Evolutionary conservation across 2,888 invertebrate genomes (phyloP), one percentile per base, ranked within the genome.

Genomic region (Eucriotettix oculatus): DNA sequence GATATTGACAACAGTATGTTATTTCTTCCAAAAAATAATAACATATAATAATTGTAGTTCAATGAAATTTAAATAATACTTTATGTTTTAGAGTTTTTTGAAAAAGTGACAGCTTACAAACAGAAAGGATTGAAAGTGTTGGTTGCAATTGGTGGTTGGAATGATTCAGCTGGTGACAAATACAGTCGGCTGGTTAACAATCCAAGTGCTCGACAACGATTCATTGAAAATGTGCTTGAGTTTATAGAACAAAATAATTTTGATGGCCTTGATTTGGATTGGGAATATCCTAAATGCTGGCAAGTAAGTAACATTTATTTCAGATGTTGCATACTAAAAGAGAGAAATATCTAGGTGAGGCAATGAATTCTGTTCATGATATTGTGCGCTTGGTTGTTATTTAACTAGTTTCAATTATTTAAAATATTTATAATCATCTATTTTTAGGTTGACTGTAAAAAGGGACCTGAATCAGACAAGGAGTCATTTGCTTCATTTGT

Each of bases 241-340:
- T 93, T 92, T 69, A 80, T 93, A 60, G 82, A 86, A 63, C 81
- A 84, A 64, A 82, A 89, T 67, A 83, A 83, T 59, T 95, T 95
- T 67, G 92, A 95, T 69, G 96, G 96, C 9, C 75, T 96, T 52
- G 93, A 96, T 72, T 76, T 95, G 42, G 93, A 94, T 70, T 95
- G 94, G 94, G 93, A 95, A 70, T 95, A 92, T 71, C 94, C 94
- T 0, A 89, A 85, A 64, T 93, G 92, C 69, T 91, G 91, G 91
- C 91, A 91, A 78, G 75, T 75, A 63, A 64, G 64, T 61, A 10
- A 40, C 52, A 57, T 43, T 14, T 48, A 29, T 29, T 29, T 29
- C 29, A 29, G 7, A 29, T 29, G 3, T 29, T 29, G 29, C 29
- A 29, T 29, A 29, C 7, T 2, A 29, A 29, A 29, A 29, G 29